Conservation (phyloP, 1,140 invertebrate genomes). For the Temnothorax curvispinosus region DNA sequence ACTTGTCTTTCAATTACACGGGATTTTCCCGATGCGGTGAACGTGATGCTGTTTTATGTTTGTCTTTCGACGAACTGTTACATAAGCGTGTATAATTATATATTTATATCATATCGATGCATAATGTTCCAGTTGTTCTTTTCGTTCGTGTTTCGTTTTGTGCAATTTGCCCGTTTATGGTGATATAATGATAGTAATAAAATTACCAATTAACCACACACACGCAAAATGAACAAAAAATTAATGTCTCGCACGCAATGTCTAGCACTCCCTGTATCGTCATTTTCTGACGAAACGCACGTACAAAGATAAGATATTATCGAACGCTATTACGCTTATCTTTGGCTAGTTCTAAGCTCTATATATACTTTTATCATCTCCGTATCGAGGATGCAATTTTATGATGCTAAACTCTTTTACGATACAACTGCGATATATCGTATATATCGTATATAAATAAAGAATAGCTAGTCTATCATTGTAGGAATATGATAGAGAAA, state of each 20-base stretch:
- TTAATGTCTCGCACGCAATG: background rate
- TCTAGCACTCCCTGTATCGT: background rate
- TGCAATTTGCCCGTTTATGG: background rate
- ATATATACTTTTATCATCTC: background rate
- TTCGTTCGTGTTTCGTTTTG: background rate
- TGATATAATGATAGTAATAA: background rate
- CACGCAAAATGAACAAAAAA: background rate
- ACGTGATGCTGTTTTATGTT: too few relatives aligned
- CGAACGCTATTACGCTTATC: slow-evolving; percentile 16
- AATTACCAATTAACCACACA: background rate
- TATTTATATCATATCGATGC: background rate
- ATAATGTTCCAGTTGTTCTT: background rate
- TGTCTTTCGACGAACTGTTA: background rate
- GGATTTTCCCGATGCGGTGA: slow-evolving; percentile 10
- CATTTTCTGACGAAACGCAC: background rate
- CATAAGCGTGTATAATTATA: background rate
- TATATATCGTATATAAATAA: background rate
- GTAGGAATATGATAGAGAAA: background rate
- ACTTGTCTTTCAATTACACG: background rate
- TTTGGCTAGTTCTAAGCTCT: background rate
- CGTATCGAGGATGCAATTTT: background rate
- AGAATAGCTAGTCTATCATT: background rate
- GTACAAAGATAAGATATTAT: slow-evolving; percentile 22
- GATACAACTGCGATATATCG: background rate
- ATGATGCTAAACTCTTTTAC: background rate